phyloP scores from a whole-genome alignment of 64 coral and sea anemone species.

The Dendrophyllia cribrosa region DNA sequence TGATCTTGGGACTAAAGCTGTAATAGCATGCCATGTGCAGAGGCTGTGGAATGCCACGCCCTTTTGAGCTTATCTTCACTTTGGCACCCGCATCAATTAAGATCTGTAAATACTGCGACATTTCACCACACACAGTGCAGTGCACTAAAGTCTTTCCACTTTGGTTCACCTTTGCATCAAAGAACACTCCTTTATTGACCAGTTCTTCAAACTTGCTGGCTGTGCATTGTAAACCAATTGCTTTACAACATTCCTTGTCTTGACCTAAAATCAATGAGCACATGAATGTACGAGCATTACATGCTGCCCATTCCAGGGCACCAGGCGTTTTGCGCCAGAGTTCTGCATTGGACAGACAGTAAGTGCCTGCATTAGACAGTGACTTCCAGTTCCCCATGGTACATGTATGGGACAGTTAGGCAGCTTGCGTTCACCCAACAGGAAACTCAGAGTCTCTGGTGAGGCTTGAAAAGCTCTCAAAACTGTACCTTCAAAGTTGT shows the following conservation, averaged over 20 bases:
- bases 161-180: slow-evolving; percentile 44
- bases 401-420: slow-evolving; percentile 67
- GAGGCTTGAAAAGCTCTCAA: slow-evolving; percentile 82
- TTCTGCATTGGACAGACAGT: slow-evolving; percentile 84
- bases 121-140: slow-evolving; percentile 65
- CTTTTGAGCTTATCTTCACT: slow-evolving; percentile 21
- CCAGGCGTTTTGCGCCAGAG: slow-evolving; percentile 83
- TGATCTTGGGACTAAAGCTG: slow-evolving; percentile 67
- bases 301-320: slow-evolving; percentile 83
- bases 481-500: slow-evolving; percentile 70
- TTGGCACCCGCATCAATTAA: slow-evolving; percentile 81
- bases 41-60: slow-evolving; percentile 61
- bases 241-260: slow-evolving; percentile 50
- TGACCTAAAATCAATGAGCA: slow-evolving; percentile 72
- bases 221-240: slow-evolving; percentile 41
- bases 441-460: slow-evolving; percentile 53
- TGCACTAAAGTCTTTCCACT: slow-evolving; percentile 61
- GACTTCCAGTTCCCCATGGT: slow-evolving; percentile 72
- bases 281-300: slow-evolving; percentile 71
- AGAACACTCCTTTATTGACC: slow-evolving; percentile 72
- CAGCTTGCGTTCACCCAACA: slow-evolving; percentile 75
- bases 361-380: slow-evolving; percentile 73
- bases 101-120: slow-evolving; percentile 46
- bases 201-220: slow-evolving; percentile 39
- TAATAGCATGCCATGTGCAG: slow-evolving; percentile 94